These are phyloP conservation scores for Oncorhynchus kisutch DNA, from an alignment of 2,113 vertebrate species.

Conservation along the genomic window DNA sequence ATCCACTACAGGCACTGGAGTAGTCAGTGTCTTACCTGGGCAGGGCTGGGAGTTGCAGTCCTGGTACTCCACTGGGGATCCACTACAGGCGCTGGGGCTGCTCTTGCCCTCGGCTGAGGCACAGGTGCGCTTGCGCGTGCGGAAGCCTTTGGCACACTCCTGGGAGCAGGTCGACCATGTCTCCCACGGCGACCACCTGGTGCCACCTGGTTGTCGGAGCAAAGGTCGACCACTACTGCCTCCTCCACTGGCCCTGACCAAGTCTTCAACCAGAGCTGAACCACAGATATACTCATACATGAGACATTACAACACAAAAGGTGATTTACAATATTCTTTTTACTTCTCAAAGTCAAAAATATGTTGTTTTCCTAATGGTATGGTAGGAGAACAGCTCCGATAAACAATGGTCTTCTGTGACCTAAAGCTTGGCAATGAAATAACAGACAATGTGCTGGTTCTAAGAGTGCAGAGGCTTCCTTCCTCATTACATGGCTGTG, in stretches of 20 bases:
- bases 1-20: too few relatives aligned
- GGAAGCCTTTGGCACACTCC: slow-evolving; percentile 86
- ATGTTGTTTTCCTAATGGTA: too few relatives aligned
- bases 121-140: slow-evolving; percentile 69
- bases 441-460: not conserved
- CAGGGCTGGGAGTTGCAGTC: slow-evolving; percentile 85
- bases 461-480: too few relatives aligned
- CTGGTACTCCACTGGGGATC: slow-evolving; percentile 82
- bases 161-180: slow-evolving; percentile 91
- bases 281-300: slow-evolving; percentile 5
- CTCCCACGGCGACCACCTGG: slow-evolving; percentile 88
- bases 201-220: slow-evolving; percentile 76
- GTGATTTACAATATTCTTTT: too few relatives aligned
- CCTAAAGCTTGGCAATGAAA: not conserved
- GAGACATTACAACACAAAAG: not conserved
- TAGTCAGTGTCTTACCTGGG: slow-evolving; percentile 68
- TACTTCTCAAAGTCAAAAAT: too few relatives aligned
- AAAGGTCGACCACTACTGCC: slow-evolving; percentile 41
- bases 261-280: slow-evolving; percentile 87
- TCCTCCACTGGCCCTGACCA: slow-evolving; percentile 70
- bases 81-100: slow-evolving; percentile 45
- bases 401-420: not conserved
- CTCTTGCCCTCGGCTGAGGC: slow-evolving; percentile 51
- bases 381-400: not conserved
- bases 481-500: too few relatives aligned